These are phyloP conservation scores for Malacoraja senta DNA, from an alignment of 2,797 vertebrate species.

Conservation along the genomic window DNA sequence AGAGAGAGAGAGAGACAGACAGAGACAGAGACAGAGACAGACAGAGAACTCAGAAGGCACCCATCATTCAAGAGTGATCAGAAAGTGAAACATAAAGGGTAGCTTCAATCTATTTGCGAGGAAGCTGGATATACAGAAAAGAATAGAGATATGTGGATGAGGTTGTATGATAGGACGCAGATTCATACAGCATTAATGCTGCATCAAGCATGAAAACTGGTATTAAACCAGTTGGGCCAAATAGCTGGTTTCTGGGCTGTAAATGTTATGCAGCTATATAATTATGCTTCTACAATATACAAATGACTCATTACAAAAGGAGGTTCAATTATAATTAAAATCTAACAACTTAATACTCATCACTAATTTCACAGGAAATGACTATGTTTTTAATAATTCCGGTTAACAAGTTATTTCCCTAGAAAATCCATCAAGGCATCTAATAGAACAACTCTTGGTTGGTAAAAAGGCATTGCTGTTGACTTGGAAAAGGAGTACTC, in stretches of 20 bases:
- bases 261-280: background rate
- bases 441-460: no score
- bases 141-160: background rate
- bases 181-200: background rate
- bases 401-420: no score
- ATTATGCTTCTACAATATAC: background rate
- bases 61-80: background rate
- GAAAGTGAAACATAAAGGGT: background rate
- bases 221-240: background rate
- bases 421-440: no score
- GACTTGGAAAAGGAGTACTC: no score
- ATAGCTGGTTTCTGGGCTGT: background rate
- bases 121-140: background rate
- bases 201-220: background rate
- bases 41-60: background rate
- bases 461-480: no score
- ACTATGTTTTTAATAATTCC: no score
- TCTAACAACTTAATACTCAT: background rate
- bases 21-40: no score
- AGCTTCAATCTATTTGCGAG: background rate
- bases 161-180: background rate
- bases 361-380: no score
- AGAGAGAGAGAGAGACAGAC: no score
- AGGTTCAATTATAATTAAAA: background rate
- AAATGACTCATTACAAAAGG: background rate